Evolutionary conservation across 2,888 invertebrate genomes (phyloP).

Genomic region (Antheraea assamensis): DNA sequence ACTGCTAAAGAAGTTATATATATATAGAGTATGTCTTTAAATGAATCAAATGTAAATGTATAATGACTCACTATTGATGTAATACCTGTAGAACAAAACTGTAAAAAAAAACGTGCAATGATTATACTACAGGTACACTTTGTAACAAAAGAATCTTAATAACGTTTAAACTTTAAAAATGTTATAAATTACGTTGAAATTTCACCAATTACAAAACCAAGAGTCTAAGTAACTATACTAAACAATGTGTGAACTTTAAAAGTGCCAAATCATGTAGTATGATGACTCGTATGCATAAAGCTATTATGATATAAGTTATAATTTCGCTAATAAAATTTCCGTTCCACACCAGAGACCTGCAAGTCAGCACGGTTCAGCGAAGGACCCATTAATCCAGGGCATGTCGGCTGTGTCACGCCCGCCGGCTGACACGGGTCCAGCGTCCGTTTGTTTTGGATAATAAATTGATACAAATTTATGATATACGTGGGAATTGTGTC

Average conservation of each 20-base stretch:
- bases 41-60: too few relatives aligned
- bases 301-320: background rate
- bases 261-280: background rate
- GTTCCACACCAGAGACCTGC: conserved; percentile 30
- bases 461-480: conserved; percentile 18
- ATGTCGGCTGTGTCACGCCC: conserved; percentile 29
- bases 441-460: conserved; percentile 41
- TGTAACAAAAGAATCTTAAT: too few relatives aligned
- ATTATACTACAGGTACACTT: too few relatives aligned
- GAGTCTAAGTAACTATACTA: too few relatives aligned
- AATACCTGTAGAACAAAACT: too few relatives aligned
- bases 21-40: too few relatives aligned
- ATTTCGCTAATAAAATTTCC: background rate
- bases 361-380: conserved; percentile 63
- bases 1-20: too few relatives aligned
- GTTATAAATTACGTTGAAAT: too few relatives aligned
- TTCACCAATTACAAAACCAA: too few relatives aligned
- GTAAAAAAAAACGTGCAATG: too few relatives aligned
- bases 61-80: too few relatives aligned
- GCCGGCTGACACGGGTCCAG: conserved; percentile 47
- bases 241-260: background rate
- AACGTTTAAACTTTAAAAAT: too few relatives aligned
- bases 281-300: background rate
- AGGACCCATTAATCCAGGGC: conserved; percentile 52
- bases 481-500: background rate